Percentiles rank a stretch among this genome's conserved stretches.
Conservation (phyloP, 2,888 invertebrate species). For the Macrophya alboannulata region DNA sequence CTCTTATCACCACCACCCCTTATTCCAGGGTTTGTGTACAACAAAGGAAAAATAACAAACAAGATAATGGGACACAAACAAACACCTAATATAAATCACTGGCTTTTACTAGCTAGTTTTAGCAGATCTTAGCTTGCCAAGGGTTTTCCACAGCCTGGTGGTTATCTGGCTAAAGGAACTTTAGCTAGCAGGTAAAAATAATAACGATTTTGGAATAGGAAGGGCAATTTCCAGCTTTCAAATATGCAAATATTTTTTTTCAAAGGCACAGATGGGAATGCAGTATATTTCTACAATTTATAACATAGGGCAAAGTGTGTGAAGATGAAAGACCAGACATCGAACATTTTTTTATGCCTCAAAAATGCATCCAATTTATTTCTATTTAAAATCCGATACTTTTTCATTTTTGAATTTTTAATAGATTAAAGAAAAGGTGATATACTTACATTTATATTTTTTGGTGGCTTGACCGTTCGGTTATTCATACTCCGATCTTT, state of each 20-base stretch:
- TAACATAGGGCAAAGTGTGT: no score
- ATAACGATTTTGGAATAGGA: neutral
- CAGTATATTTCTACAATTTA: no score
- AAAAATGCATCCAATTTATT: neutral
- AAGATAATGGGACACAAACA: neutral
- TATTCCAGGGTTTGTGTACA: no score
- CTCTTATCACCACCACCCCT: no score
- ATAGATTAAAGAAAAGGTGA: neutral
- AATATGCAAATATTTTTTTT: neutral
- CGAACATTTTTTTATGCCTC: neutral
- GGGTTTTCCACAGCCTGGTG: no score
- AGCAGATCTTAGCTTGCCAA: no score
- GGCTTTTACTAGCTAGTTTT: neutral
- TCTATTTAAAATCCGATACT: neutral
- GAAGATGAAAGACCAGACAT: no score
- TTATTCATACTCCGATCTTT: constrained; percentile 33
- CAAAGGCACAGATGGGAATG: neutral
- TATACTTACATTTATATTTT: constrained; percentile 5
- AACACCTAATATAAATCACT: neutral
- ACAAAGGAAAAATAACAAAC: no score
- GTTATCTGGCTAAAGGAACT: neutral
- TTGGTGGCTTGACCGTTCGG: constrained; percentile 10
- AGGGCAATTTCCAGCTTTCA: neutral
- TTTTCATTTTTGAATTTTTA: neutral
- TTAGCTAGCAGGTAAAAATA: neutral